These are phyloP conservation scores for Phylloscopus whistleri DNA, from an alignment of 2,113 vertebrate genomes.

Conservation along the genomic window DNA sequence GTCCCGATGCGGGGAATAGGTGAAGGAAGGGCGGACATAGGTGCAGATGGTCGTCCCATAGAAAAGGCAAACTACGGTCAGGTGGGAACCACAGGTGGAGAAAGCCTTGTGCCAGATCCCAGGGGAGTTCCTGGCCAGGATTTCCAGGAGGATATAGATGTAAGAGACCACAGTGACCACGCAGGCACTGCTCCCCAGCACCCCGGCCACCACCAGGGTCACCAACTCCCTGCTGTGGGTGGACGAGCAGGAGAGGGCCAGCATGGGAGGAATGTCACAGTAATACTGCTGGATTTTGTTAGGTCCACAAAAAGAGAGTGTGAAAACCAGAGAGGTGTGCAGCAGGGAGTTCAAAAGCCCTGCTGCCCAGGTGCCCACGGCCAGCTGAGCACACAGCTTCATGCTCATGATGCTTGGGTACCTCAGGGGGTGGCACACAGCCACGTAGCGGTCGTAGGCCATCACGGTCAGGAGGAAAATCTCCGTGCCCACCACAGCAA, in stretches of 20 bases:
- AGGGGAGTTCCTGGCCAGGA: neutral
- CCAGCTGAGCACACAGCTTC: conserved; percentile 1
- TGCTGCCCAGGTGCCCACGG: neutral
- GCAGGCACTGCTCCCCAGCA: neutral
- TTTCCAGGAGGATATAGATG: neutral
- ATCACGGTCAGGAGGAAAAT: conserved; percentile 61
- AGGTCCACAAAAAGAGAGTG: conserved; percentile 9
- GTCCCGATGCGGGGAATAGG: neutral
- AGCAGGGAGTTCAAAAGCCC: neutral
- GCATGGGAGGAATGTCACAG: conserved; percentile 37
- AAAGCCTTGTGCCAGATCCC: conserved; percentile 43
- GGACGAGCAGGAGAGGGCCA: conserved; percentile 41
- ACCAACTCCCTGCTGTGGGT: conserved; percentile 6
- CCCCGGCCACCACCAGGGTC: neutral
- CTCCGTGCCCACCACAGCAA: conserved; percentile 22
- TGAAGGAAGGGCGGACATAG: conserved; percentile 12
- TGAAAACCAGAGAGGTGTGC: conserved; percentile 52
- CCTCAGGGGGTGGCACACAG: conserved; percentile 44
- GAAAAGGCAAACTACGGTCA: conserved; percentile 53
- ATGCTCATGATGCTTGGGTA: neutral
- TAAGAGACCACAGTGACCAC: conserved; percentile 27
- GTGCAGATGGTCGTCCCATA: conserved; percentile 56
- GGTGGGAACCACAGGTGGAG: conserved; percentile 62
- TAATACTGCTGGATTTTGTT: conserved; percentile 56
- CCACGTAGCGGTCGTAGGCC: conserved; percentile 43